Base-by-base conservation (phyloP, 2,888 invertebrate genomes). In the Venustoraphidia nigricollis region DNA sequence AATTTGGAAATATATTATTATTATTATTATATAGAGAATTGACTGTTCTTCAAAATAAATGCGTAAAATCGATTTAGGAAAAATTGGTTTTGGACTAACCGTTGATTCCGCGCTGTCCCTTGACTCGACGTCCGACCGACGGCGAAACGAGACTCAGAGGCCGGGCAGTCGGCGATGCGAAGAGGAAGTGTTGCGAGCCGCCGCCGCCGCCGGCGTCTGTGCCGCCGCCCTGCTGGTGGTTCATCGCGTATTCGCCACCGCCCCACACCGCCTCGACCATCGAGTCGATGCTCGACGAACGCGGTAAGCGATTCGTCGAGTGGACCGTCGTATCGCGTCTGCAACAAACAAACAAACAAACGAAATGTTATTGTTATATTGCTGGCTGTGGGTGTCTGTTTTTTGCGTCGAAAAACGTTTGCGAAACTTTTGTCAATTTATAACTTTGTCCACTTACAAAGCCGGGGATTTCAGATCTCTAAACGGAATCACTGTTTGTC, bases 251-350 rank as follows among this genome's bases (percentile, higher is more conserved):
- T 34, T 27, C 39, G 10, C 34, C 39, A 10, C 43, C 47, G 68
- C 55, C 66, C 69, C 81, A 82, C 9, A 80, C 79, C 2, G 81
- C 77, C 60, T 83, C 83, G 47, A 83, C 83, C 66, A 83, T 72
- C 1, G 81, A 81, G 68, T 87, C 87, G 61, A 86, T 87, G 66
- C 85, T 86, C 53, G 83, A 79, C 50, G 87, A 87, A 4, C 87
- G 77, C 6, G 83, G 83, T 10, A 83, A 61, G 50, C 75, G 71
- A 14, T 62, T 66, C 55, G 71, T 61, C 10, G 62, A 61, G 51
- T 74, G 71, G 55, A 71, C 61, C 10, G 62, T 54, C 10, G 60
- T 59, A 53, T 68, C 76, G 48, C 77, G 71, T 41, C 79, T 76
- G 53, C 37, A 62, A 61, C 52, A 50, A 53, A 50, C 46, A 42